Evolutionary conservation across 2,797 vertebrate species (phyloP), one percentile per base, ranked within the genome.

Genomic region (Parauchenoglanis punctatus): DNA sequence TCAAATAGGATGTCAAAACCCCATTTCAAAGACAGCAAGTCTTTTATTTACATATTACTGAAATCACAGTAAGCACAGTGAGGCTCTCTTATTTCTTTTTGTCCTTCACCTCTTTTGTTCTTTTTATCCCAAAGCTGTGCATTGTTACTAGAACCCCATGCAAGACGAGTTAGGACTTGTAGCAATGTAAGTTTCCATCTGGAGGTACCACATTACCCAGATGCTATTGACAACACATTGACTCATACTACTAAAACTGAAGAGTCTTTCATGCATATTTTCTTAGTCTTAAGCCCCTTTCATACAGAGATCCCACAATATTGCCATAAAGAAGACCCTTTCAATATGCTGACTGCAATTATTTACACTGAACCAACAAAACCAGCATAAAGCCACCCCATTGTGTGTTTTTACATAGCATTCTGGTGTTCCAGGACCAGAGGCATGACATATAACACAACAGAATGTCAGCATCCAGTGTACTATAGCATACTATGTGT

Each of bases 91-190:
- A 31, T 83, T 63, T 85, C 23, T 46, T 44, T 61, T 28, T 46
- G 68, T 56, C 40, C 44, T 35, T 25, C n/a, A 28, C 23, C 31
- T 40, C 59, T 75, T 52, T 84, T 83, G 83, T 73, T 67, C 54
- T 76, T 77, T 70, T 82, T 31, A 81, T 82, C 59, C 82, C 35
- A 10, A 35, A 56, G 83, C 67, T 82, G 85, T 68, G 78, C 68
- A 67, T 76, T 82, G 59, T 81, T 83, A 67, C 84, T 68, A 35
- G 46, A 88, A 86, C 58, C 49, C 59, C 17, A 40, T 18, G 31
- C 58, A 15, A n/a, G 58, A 52, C 87, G 76, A 46, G 87, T 35
- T 40, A 49, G 78, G 78, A 83, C 87, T 20, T 76, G 87, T n/a
- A 75, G 81, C 46, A 23, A 67, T 46, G 67, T 65, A 73, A 49